Base-by-base conservation (phyloP, 2,113 vertebrate species). In the Phrynocephalus versicolor region DNA sequence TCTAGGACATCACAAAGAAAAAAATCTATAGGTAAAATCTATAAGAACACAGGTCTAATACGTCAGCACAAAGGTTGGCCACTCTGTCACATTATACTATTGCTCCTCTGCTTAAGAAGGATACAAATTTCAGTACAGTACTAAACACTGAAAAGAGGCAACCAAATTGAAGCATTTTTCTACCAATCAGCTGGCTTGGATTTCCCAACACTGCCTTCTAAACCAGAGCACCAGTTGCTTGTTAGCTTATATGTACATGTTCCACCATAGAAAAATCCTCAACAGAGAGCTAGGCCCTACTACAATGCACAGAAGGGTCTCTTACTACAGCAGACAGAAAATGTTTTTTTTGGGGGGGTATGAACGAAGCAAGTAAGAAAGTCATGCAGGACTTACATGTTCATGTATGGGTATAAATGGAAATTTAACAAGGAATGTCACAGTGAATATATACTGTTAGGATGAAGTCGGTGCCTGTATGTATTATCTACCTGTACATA, bases 91-190 rank as follows among this genome's bases (percentile, higher is more conserved):
- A 27, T 39, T 51, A 19, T 39, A 23, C 14, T 6, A 67, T 13
- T 27, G 19, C 64, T 70, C 41, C 21, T 57, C 45, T 72, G 13
- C 69, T 39, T 58, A 3, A 41, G 15, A 74, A 39, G 3, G 13
- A n/a, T 10, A 27, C 37, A 64, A 83, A 13, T 83, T 73, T 83
- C 81, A 83, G 30, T 58, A 64, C 81, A 83, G 30, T 58, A 64
- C 27, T 13, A 69, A 69, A 69, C 33, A 55, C n/a, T 6, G 3
- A 33, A 12, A 67, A n/a, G 27, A 37, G 37, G 45, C 25, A 14
- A 21, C 3, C 19, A 35, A 65, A 16, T 65, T 35, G 51, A 81
- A 30, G 1, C 2, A 15, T 45, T 15, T 14, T 60, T 79, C 58
- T 51, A 35, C 33, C 30, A 25, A 75, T 35, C 6, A 73, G 37